Evolutionary conservation across 2,888 invertebrate genomes (phyloP).

Genomic region (Pelosia muscerda): DNA sequence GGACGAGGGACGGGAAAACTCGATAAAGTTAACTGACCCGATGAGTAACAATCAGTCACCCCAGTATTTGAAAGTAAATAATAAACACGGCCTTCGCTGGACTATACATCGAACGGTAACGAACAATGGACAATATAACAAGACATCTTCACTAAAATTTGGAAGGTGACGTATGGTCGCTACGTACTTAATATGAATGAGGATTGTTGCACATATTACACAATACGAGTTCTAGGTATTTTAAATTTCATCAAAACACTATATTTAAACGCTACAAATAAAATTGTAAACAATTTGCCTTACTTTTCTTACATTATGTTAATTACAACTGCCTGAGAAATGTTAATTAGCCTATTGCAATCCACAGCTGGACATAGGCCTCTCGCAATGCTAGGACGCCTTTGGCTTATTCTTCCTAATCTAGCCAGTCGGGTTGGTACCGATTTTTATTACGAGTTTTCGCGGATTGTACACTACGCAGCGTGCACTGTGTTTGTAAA

Average conservation of each 20-base stretch:
- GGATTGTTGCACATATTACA: background rate
- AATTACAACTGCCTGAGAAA: too few species aligned
- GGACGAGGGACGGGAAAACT: conserved; percentile 50
- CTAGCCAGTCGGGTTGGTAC: too few species aligned
- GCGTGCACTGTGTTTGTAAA: too few species aligned
- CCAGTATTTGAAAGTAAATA: conserved; percentile 59
- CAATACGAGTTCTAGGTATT: background rate
- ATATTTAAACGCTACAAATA: too few species aligned
- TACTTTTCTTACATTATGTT: too few species aligned
- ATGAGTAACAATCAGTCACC: conserved; percentile 72
- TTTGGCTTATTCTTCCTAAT: too few species aligned
- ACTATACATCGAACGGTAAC: conserved; percentile 43
- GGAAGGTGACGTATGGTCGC: background rate
- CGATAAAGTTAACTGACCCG: conserved; percentile 73
- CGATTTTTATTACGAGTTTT: too few species aligned
- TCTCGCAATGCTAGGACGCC: too few species aligned
- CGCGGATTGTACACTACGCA: too few species aligned
- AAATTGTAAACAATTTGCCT: background rate
- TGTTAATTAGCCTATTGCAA: too few species aligned
- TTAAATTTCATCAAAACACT: background rate
- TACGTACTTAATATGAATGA: background rate
- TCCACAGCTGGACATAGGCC: too few species aligned
- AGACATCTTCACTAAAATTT: background rate
- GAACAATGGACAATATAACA: conserved; percentile 48
- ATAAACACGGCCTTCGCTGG: conserved; percentile 59